These are phyloP conservation scores for Latrodectus geometricus DNA, from an alignment of 1,140 invertebrate genomes.

Conservation along the genomic window DNA sequence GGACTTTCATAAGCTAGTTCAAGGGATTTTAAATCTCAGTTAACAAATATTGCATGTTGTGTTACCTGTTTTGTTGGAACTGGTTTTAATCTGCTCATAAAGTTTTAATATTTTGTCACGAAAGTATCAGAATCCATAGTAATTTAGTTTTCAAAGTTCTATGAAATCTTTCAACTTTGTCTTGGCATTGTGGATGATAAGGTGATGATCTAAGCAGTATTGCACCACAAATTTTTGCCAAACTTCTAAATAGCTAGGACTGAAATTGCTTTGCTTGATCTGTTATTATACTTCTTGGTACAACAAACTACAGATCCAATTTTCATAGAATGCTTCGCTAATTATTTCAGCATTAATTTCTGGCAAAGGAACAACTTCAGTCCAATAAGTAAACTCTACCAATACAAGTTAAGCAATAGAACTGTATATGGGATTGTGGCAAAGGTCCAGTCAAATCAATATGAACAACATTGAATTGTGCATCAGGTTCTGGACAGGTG, in stretches of 20 bases:
- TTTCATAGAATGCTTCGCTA: neutral
- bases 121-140: neutral
- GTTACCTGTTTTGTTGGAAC: neutral
- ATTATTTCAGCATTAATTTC: slow-evolving; percentile 14
- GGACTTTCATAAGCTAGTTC: neutral
- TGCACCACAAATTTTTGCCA: neutral
- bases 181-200: slow-evolving; percentile 4
- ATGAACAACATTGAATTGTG: slow-evolving; percentile 67
- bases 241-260: neutral
- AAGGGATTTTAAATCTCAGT: neutral
- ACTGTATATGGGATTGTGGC: slow-evolving; percentile 65
- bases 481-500: slow-evolving; percentile 51
- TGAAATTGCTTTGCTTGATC: slow-evolving; percentile 10
- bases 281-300: neutral
- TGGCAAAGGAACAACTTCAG: neutral
- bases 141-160: neutral
- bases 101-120: neutral
- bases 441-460: slow-evolving; percentile 72
- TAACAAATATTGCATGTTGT: neutral
- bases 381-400: slow-evolving; percentile 64
- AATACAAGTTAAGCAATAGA: slow-evolving; percentile 69
- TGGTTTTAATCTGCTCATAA: neutral
- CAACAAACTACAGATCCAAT: slow-evolving; percentile 1
- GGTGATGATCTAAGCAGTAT: neutral
- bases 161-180: neutral